phyloP scores from a whole-genome alignment of 64 coral and sea anemone species.

The Actinia tenebrosa region DNA sequence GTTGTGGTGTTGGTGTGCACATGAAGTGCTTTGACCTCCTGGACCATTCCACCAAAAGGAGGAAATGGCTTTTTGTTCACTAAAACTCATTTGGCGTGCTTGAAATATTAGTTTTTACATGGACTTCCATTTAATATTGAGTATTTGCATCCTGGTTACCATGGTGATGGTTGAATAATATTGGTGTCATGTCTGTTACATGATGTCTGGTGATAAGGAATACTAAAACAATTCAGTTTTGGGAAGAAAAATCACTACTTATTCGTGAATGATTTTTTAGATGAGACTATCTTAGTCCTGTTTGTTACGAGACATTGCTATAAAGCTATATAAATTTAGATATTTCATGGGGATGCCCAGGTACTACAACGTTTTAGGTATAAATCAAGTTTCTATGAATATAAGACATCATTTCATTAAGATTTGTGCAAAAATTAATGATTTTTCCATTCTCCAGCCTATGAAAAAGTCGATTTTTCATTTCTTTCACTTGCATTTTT shows the following conservation, averaged over 20 bases:
- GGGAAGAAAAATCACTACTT: background rate
- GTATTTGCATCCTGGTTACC: background rate
- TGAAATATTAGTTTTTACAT: constrained; percentile 4
- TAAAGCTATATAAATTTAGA: background rate
- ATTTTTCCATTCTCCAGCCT: background rate
- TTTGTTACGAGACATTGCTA: background rate
- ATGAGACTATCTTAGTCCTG: background rate
- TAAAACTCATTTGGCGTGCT: background rate
- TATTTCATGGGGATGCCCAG: background rate
- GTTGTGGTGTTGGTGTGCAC: constrained; percentile 48
- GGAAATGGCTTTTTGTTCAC: constrained; percentile 16
- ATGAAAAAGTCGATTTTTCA: background rate
- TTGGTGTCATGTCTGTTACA: background rate
- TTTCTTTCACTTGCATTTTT: background rate
- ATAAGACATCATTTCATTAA: background rate
- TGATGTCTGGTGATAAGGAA: background rate
- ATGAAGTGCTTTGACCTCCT: constrained; percentile 44
- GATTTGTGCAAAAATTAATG: background rate
- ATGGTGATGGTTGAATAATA: background rate
- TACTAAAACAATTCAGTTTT: background rate
- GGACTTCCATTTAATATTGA: background rate
- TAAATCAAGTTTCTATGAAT: background rate
- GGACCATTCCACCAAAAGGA: constrained; percentile 41
- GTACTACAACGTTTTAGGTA: background rate
- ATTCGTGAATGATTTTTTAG: background rate